These are phyloP conservation scores for Eupithecia abbreviata DNA, from an alignment of 2,888 invertebrate genomes.

Conservation along the genomic window DNA sequence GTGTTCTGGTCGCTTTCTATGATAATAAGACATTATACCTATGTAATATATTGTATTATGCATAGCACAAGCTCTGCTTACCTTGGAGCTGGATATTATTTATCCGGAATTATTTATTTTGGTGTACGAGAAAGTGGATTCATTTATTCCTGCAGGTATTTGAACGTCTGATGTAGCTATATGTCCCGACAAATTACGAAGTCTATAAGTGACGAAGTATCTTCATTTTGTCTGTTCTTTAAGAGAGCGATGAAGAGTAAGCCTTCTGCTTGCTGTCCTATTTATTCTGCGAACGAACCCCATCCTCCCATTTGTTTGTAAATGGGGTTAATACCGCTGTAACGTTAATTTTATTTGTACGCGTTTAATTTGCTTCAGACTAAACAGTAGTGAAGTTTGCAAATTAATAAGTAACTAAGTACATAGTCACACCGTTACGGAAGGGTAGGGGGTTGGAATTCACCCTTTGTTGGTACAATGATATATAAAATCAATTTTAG, in stretches of 20 bases:
- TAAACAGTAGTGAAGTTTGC: conserved; percentile 17
- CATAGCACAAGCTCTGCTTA: too few species aligned
- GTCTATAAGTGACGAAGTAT: neutral
- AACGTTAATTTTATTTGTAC: conserved; percentile 65
- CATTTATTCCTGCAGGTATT: too few species aligned
- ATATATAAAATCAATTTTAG: too few species aligned
- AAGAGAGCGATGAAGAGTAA: neutral
- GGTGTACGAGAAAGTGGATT: too few species aligned
- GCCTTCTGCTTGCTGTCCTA: neutral
- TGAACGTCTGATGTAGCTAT: too few species aligned
- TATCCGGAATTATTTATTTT: too few species aligned
- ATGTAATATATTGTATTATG: too few species aligned
- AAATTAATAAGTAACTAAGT: conserved; percentile 17
- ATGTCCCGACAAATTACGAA: neutral
- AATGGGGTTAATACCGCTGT: conserved; percentile 64
- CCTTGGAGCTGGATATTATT: too few species aligned
- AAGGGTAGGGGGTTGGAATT: neutral
- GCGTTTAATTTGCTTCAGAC: conserved; percentile 51
- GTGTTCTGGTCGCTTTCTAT: too few species aligned
- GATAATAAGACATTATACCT: too few species aligned
- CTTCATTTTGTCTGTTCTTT: too few species aligned
- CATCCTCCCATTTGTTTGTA: conserved; percentile 61
- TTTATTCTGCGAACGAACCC: conserved; percentile 41
- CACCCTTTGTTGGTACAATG: neutral
- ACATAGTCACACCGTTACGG: neutral